Evolutionary conservation across 2,888 invertebrate species (phyloP), one percentile per base, ranked within the genome.

Genomic region (Marronus borbonicus): DNA sequence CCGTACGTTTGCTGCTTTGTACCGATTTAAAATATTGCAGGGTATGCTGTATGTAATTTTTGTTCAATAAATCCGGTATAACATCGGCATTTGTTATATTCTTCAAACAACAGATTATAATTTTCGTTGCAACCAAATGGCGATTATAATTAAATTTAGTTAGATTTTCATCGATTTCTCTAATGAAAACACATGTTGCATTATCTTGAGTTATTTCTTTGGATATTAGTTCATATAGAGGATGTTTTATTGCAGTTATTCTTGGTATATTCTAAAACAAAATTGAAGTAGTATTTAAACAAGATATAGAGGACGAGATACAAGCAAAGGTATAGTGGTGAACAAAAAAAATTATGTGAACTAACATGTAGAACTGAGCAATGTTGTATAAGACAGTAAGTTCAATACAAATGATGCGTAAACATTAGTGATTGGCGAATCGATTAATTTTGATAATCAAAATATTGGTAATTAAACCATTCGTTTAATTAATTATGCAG

Each of bases 41-140:
- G 78, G 93, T 91, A 80, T 93, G 90, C 82, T 91, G 91, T 66
- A 94, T 89, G 83, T 93, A 93, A 83, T 93, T 93, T 66, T 90
- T 89, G 60, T 93, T 92, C 10, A 95, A 87, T 24, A 95, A 84
- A 12, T 90, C 88, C 0, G 93, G 91, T 80, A 94, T 88, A n/a
- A 88, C 79, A 44, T 86, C 84, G 5, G 90, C 90, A 50, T 91
- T 89, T 39, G 89, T 84, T 62, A 91, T 84, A 81, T 83, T 81
- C 78, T 88, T 86, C 2, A 94, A 85, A 64, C 94, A 89, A 64
- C 90, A 89, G 12, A 89, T 91, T 0, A 93, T 87, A 69, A 94
- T 88, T 83, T 92, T 92, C 8, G 93, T 87, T 31, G 91, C 90
- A 44, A 92, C 90, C 68, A 93, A 86, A 87, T 93, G 92, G 81